Percentiles rank a stretch among this genome's conserved stretches.
These are phyloP conservation scores for Agelas oroides DNA, from an alignment of 37 sponge, comb jelly and placozoan species.

Conservation along the genomic window DNA sequence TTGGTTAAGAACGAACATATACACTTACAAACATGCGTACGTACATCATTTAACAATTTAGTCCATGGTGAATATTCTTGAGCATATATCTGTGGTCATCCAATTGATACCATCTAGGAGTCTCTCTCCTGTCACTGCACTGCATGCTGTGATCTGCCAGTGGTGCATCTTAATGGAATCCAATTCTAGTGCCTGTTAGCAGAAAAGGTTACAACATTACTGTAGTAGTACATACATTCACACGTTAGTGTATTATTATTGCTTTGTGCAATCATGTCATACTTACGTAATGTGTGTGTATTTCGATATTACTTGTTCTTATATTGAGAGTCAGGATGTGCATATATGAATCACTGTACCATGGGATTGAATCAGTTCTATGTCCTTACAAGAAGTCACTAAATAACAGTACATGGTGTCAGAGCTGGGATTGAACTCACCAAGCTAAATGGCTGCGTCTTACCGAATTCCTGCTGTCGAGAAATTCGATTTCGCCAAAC, in stretches of 20 bases:
- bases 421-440: not conserved
- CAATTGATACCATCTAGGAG: conserved; percentile 95
- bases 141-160: conserved; percentile 92
- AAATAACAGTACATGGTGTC: not conserved
- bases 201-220: too few species aligned
- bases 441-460: not conserved
- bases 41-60: conserved; percentile 19
- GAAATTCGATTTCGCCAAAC: conserved; percentile 24
- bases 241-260: not conserved
- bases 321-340: too few species aligned
- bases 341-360: too few species aligned
- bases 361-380: too few species aligned
- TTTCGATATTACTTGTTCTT: too few species aligned
- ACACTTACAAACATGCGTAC: too few species aligned
- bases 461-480: conserved; percentile 32
- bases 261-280: too few species aligned
- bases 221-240: too few species aligned
- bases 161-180: conserved; percentile 95
- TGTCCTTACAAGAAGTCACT: too few species aligned
- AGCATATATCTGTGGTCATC: conserved; percentile 93
- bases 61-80: conserved; percentile 98
- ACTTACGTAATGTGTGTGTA: too few species aligned
- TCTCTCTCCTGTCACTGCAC: conserved; percentile 95
- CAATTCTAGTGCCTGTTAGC: conserved; percentile 78
- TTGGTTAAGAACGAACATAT: too few species aligned